Base-by-base conservation (phyloP, 2,797 vertebrate genomes). In the Aphelocoma californica region DNA sequence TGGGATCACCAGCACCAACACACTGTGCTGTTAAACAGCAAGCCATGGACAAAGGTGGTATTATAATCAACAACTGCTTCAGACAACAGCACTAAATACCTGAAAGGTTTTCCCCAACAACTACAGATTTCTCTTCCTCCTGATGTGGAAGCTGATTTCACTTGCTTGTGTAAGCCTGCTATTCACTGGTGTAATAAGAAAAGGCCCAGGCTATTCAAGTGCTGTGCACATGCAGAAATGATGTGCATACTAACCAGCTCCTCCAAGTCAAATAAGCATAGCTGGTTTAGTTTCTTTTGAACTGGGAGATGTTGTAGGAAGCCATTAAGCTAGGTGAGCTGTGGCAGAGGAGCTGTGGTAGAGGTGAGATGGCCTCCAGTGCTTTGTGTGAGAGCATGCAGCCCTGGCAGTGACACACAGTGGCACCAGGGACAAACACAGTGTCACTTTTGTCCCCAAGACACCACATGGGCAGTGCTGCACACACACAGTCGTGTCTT, bases 161-260 rank as follows among this genome's bases (percentile, higher is more conserved):
- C 87, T 96, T 88, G 75, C 89, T 89, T 92, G 83, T 62, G 78
- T 97, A 97, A 97, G 97, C 95, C 96, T 51, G 45, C 70, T 94
- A 71, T 86, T 94, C 95, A 65, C 97, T 78, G 74, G 95, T 97
- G 96, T 93, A 95, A 95, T 91, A 74, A 95, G 96, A 78, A 93
- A 95, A 97, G 88, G 81, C 83, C 89, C 86, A 40, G 48, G 72
- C 83, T 96, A 60, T 85, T 96, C 93, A 93, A 93, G 95, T 62
- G 86, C 12, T n/a, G 82, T 88, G 80, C 44, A 89, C 91, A 93
- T 70, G 92, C 90, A 91, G 91, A 96, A 94, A 97, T 34, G 75
- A 92, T 13, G 65, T 93, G 95, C 79, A 92, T 88, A 92, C 94
- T 92, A 93, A 95, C 81, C 61, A 89, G 67, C 32, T 54, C 79